Evolutionary conservation across 2,888 invertebrate genomes (phyloP).

Genomic region (Thereva nobilitata): DNA sequence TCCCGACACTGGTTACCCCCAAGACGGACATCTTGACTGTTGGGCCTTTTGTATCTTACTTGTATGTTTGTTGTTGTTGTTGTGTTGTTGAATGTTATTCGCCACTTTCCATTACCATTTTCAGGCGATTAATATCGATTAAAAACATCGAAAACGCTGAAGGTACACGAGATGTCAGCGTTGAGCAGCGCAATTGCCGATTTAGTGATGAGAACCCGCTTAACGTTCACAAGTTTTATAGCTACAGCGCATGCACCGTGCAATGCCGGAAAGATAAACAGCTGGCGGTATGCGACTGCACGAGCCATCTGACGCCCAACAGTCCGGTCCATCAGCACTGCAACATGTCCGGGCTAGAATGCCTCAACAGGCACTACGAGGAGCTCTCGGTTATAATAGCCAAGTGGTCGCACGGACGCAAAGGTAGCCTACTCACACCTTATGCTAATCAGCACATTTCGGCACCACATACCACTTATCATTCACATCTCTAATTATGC

Average conservation of each 20-base stretch:
- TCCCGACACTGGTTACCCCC: constrained; percentile 70
- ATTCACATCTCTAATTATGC: no score
- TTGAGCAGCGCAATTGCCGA: constrained; percentile 70
- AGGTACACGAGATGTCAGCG: constrained; percentile 64
- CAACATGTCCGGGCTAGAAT: constrained; percentile 68
- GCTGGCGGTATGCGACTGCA: constrained; percentile 66
- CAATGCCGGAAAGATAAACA: constrained; percentile 71
- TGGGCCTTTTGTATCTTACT: constrained; percentile 63
- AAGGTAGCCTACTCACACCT: constrained; percentile 49
- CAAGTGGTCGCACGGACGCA: constrained; percentile 64
- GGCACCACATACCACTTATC: no score
- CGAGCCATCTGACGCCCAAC: constrained; percentile 71
- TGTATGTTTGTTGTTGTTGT: constrained; percentile 51
- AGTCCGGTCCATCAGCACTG: constrained; percentile 61
- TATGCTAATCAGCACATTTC: no score
- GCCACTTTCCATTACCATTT: constrained; percentile 3
- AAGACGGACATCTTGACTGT: constrained; percentile 65
- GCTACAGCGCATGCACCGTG: constrained; percentile 73
- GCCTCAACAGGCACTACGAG: constrained; percentile 65
- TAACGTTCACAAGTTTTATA: constrained; percentile 68
- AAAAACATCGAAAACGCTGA: constrained; percentile 72
- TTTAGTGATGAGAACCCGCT: constrained; percentile 68
- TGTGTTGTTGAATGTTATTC: constrained; percentile 31
- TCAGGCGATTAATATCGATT: constrained; percentile 62
- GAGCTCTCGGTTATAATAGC: constrained; percentile 70